Evolutionary conservation across 2,113 vertebrate species (phyloP).

Genomic region (Pelecanus crispus): DNA sequence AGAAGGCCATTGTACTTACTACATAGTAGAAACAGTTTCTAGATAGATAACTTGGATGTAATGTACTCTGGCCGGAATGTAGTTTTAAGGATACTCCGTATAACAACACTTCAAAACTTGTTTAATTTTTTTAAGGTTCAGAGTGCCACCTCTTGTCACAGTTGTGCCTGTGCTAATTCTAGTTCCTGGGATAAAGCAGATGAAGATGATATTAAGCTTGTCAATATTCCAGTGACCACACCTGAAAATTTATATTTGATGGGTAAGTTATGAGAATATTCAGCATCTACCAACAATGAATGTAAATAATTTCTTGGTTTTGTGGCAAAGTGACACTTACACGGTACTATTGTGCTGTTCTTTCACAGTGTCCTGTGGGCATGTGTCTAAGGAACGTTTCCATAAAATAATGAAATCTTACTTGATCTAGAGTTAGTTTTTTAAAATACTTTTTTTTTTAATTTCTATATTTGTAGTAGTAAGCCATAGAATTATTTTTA

Average conservation of each 20-base stretch:
- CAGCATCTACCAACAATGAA: not conserved
- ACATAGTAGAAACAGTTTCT: not conserved
- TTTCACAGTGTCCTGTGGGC: not conserved
- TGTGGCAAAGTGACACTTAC: not conserved
- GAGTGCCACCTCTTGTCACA: conserved; percentile 88
- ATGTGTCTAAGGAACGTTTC: not conserved
- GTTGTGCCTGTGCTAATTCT: conserved; percentile 86
- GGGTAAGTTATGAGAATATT: conserved; percentile 75
- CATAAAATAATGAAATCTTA: not conserved
- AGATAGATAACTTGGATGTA: not conserved
- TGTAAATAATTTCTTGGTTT: not conserved
- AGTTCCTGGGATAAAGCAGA: conserved; percentile 88
- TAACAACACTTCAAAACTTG: not conserved
- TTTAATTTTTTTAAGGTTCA: conserved; percentile 74
- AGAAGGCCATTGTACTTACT: not conserved
- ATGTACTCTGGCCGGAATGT: not conserved
- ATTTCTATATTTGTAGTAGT: not conserved
- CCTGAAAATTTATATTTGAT: conserved; percentile 96
- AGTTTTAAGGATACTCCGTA: not conserved
- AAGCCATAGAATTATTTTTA: not conserved
- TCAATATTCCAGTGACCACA: conserved; percentile 88
- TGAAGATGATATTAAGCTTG: conserved; percentile 81
- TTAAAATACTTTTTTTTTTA: not conserved
- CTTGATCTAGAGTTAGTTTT: not conserved
- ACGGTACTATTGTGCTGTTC: not conserved